Conservation (phyloP, 2,113 vertebrate species). For the Muntiacus reevesi region DNA sequence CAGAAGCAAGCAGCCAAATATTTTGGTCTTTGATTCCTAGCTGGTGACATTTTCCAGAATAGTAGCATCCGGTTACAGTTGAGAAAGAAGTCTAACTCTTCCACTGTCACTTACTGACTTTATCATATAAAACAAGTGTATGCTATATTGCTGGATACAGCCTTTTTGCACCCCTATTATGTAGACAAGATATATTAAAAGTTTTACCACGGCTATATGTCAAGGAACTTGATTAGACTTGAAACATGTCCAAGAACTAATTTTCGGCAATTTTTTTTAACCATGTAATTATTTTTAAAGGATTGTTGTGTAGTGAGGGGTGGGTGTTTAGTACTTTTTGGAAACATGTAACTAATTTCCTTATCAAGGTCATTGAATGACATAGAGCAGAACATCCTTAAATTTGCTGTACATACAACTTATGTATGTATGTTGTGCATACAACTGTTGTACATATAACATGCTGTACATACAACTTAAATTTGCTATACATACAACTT, state of each 20-base stretch:
- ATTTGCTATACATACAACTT: conserved; percentile 36
- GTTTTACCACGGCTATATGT: background rate
- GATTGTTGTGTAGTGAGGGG: background rate
- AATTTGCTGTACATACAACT: conserved; percentile 32
- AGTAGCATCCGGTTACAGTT: background rate
- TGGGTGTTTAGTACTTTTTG: conserved; percentile 12
- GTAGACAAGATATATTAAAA: background rate
- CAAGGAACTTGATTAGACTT: background rate
- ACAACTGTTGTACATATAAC: background rate
- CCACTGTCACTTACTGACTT: background rate
- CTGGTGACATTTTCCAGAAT: background rate
- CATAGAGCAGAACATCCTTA: conserved; percentile 64
- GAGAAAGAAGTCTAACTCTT: background rate
- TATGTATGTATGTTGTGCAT: background rate
- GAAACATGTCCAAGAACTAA: background rate
- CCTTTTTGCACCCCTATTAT: background rate
- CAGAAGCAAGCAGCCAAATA: background rate
- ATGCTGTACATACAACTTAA: background rate
- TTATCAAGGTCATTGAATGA: conserved; percentile 39
- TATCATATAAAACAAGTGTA: background rate
- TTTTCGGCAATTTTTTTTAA: background rate
- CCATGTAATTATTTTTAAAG: background rate
- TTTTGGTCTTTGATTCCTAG: background rate
- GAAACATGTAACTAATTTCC: conserved; percentile 37
- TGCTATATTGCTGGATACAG: background rate